Evolutionary conservation across 2,888 invertebrate species (phyloP).

Genomic region (Falcaria lacertinaria): DNA sequence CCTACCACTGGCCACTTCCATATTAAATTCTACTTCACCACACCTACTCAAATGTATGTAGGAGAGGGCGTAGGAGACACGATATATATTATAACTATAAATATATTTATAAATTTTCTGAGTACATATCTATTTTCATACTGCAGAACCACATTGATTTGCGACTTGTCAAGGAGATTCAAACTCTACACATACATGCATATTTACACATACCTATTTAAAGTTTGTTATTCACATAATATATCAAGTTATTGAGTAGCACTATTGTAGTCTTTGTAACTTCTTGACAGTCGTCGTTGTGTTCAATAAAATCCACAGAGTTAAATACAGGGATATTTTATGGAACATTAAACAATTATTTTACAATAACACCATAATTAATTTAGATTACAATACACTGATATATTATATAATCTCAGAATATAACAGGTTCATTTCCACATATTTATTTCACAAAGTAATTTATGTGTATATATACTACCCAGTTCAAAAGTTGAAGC

Average conservation of each 20-base stretch:
- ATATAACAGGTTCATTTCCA: not conserved
- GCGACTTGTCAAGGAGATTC: slow-evolving; percentile 43
- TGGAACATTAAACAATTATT: slow-evolving; percentile 54
- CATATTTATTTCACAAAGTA: not conserved
- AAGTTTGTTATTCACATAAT: not conserved
- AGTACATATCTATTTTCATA: slow-evolving; percentile 63
- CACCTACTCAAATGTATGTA: not conserved
- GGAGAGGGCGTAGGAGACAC: slow-evolving; percentile 42
- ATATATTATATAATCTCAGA: too few species aligned
- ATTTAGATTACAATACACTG: slow-evolving; percentile 27
- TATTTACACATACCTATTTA: not conserved
- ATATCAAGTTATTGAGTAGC: slow-evolving; percentile 6
- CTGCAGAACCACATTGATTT: slow-evolving; percentile 54
- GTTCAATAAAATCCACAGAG: slow-evolving; percentile 76
- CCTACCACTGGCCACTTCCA: not conserved
- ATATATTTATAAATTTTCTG: slow-evolving; percentile 50
- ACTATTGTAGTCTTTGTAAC: slow-evolving; percentile 40
- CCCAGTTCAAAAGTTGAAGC: slow-evolving; percentile 50
- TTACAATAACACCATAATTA: slow-evolving; percentile 44
- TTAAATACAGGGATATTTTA: slow-evolving; percentile 78
- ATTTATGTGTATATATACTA: not conserved
- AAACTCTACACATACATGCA: slow-evolving; percentile 30
- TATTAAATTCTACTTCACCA: not conserved
- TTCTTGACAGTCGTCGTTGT: slow-evolving; percentile 54
- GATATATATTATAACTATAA: slow-evolving; percentile 43